These are phyloP conservation scores for Dicyrtomina minuta DNA, from an alignment of 2,888 invertebrate genomes.

Conservation along the genomic window DNA sequence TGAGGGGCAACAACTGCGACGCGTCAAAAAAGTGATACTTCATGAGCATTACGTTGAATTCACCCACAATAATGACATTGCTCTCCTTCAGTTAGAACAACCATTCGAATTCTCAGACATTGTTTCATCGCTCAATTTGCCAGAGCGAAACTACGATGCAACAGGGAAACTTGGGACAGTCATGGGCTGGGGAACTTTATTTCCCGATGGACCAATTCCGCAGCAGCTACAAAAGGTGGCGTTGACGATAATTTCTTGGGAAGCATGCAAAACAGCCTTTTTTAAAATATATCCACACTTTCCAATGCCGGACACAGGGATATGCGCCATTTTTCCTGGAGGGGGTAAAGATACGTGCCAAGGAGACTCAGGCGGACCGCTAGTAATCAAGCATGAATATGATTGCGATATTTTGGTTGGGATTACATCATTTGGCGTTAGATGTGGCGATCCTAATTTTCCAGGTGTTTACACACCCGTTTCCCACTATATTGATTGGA, in stretches of 20 bases:
- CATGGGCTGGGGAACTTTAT: constrained; percentile 55
- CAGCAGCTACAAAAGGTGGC: constrained; percentile 33
- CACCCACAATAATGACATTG: constrained; percentile 56
- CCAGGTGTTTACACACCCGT: too few species aligned
- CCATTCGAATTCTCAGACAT: constrained; percentile 45
- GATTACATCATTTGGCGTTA: too few species aligned
- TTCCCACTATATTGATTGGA: too few species aligned
- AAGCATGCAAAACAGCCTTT: constrained; percentile 35
- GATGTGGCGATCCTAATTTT: too few species aligned
- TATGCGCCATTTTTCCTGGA: constrained; percentile 37
- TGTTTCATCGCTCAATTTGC: constrained; percentile 40
- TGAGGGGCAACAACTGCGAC: constrained; percentile 19
- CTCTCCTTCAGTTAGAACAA: constrained; percentile 55
- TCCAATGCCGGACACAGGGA: constrained; percentile 42
- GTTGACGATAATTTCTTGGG: too few species aligned
- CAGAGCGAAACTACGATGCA: constrained; percentile 21
- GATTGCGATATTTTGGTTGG: too few species aligned
- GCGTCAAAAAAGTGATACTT: constrained; percentile 16
- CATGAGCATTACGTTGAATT: constrained; percentile 23
- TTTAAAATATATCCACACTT: too few species aligned
- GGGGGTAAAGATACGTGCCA: constrained; percentile 39
- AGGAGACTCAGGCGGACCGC: too few species aligned
- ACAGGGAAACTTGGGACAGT: constrained; percentile 51
- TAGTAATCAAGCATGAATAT: too few species aligned
- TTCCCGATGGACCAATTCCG: constrained; percentile 24